These are phyloP conservation scores for Drosophila pruinosa DNA, from an alignment of 1,140 invertebrate species.

Conservation along the genomic window DNA sequence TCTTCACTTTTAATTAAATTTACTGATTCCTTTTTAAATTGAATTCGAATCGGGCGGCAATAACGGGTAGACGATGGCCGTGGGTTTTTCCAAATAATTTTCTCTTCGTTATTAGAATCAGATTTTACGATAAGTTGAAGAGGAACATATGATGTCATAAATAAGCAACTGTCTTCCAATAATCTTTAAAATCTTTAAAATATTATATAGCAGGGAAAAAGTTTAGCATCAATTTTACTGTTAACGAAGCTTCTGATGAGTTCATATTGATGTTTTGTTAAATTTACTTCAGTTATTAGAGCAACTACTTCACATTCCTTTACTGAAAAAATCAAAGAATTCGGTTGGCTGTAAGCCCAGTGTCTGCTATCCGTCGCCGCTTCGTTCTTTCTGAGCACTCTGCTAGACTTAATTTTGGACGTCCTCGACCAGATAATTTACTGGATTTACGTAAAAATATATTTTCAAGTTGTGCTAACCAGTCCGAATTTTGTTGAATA, in stretches of 20 bases:
- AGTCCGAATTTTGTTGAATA: too few relatives aligned
- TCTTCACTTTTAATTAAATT: too few relatives aligned
- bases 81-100: too few relatives aligned
- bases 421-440: constrained; percentile 1
- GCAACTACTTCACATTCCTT: constrained; percentile 1
- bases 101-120: background rate
- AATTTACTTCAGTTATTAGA: background rate
- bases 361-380: constrained; percentile 2
- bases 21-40: too few relatives aligned
- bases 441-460: background rate
- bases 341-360: background rate
- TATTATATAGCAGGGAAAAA: constrained; percentile 6
- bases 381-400: constrained; percentile 15
- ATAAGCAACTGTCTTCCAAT: constrained; percentile 11
- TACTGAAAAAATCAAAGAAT: constrained; percentile 4
- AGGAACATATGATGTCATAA: constrained; percentile 11
- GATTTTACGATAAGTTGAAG: background rate
- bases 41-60: too few relatives aligned
- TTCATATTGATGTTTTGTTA: constrained; percentile 6
- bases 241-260: too few relatives aligned
- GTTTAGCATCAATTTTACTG: background rate
- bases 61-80: background rate
- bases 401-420: constrained; percentile 2
- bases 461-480: too few relatives aligned
- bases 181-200: constrained; percentile 2